These are phyloP conservation scores for Oreochromis aureus DNA, from an alignment of 2,113 vertebrate genomes.

Conservation along the genomic window DNA sequence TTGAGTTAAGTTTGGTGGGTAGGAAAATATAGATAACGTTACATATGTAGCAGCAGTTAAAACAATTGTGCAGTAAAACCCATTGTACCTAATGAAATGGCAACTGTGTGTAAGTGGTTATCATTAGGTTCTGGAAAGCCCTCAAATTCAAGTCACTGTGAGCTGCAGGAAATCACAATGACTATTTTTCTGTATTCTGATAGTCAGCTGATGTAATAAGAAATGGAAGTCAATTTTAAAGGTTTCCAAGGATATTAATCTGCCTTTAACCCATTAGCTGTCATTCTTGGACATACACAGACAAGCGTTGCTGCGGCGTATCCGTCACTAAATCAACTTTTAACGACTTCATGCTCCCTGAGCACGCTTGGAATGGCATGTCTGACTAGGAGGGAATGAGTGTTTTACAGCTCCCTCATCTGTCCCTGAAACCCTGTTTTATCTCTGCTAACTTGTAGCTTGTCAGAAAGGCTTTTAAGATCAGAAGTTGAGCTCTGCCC, in stretches of 20 bases:
- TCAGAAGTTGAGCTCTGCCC: neutral
- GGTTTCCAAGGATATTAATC: neutral
- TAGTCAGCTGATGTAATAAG: neutral
- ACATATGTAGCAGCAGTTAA: neutral
- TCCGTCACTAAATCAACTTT: slow-evolving; percentile 35
- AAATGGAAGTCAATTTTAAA: neutral
- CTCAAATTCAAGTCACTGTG: neutral
- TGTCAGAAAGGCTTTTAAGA: neutral
- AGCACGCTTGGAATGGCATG: slow-evolving; percentile 18
- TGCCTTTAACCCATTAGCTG: neutral
- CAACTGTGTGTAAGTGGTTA: neutral
- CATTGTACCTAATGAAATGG: neutral
- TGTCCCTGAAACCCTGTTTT: neutral
- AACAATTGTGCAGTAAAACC: neutral
- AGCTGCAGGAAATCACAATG: neutral
- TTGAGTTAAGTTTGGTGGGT: neutral
- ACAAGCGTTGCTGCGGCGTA: neutral
- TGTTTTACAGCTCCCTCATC: neutral
- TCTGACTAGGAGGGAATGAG: slow-evolving; percentile 1
- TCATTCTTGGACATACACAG: neutral
- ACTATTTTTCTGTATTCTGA: neutral
- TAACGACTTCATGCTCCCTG: slow-evolving; percentile 14
- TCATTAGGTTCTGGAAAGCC: neutral
- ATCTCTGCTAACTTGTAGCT: neutral
- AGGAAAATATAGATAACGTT: neutral